Percentiles rank a stretch among this genome's conserved stretches.
These are phyloP conservation scores for Seriola rivoliana DNA, from an alignment of 2,113 vertebrate species.

Conservation along the genomic window DNA sequence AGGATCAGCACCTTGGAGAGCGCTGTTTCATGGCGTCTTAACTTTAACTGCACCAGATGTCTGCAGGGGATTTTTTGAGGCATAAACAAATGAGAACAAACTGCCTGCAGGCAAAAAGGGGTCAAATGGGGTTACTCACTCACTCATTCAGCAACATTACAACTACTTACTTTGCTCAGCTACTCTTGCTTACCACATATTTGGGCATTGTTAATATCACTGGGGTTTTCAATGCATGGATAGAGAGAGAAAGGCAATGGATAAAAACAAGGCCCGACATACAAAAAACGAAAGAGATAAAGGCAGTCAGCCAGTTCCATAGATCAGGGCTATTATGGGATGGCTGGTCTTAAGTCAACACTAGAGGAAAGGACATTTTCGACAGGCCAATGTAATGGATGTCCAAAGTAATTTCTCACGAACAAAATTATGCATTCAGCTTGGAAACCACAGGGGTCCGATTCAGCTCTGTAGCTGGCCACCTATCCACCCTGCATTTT, in stretches of 20 bases:
- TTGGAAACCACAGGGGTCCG: slow-evolving; percentile 34
- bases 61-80: no score
- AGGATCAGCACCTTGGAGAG: no score
- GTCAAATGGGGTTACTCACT: no score
- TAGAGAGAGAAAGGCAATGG: not conserved
- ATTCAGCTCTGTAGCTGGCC: slow-evolving; percentile 41
- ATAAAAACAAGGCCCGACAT: slow-evolving; percentile 7
- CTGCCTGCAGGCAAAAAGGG: no score
- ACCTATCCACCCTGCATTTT: slow-evolving; percentile 30
- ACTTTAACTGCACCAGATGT: no score
- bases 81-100: no score
- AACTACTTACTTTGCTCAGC: no score
- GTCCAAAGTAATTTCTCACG: slow-evolving; percentile 60
- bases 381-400: slow-evolving; percentile 40
- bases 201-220: no score
- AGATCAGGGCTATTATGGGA: slow-evolving; percentile 47
- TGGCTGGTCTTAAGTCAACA: slow-evolving; percentile 28
- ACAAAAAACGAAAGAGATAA: not conserved
- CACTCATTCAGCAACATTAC: no score
- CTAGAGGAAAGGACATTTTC: slow-evolving; percentile 35
- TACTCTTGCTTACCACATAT: no score
- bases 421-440: slow-evolving; percentile 55
- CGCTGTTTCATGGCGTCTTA: no score
- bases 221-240: no score
- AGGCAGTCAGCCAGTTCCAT: slow-evolving; percentile 7